A percentile compares a stretch with the other conserved stretches of the same genome.
Conservation (phyloP, 2,888 invertebrate species). For the Microctonus hyperodae region DNA sequence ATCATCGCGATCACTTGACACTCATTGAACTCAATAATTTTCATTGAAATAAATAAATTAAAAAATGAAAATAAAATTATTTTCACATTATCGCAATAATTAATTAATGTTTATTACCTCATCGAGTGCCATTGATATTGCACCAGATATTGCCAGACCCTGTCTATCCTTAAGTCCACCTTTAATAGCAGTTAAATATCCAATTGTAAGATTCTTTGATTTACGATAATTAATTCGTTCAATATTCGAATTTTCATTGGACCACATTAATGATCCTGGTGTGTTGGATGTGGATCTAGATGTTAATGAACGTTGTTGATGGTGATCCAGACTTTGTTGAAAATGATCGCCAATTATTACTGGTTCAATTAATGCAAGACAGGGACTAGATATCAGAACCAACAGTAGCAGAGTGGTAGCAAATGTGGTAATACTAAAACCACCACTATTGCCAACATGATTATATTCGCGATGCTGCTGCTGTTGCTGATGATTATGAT, state of each 20-base stretch:
- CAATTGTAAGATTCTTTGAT: constrained; percentile 73
- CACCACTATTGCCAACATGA: constrained; percentile 40
- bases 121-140: constrained; percentile 86
- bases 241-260: constrained; percentile 8
- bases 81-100: not conserved
- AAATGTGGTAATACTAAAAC: constrained; percentile 65
- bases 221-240: constrained; percentile 36
- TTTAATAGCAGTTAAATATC: constrained; percentile 85
- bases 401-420: constrained; percentile 67
- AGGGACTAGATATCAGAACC: constrained; percentile 65
- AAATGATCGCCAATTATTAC: constrained; percentile 34
- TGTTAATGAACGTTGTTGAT: constrained; percentile 28
- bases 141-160: constrained; percentile 89
- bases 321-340: constrained; percentile 21
- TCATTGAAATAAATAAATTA: not conserved
- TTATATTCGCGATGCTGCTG: constrained; percentile 16
- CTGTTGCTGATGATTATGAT: constrained; percentile 41
- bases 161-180: constrained; percentile 80
- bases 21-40: not conserved
- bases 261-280: constrained; percentile 17
- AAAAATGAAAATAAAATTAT: not conserved
- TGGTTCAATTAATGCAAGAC: constrained; percentile 47
- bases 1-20: not conserved
- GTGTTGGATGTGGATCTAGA: constrained; percentile 29
- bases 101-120: constrained; percentile 67